A percentile compares a stretch with the other conserved stretches of the same genome.
phyloP scores from a whole-genome alignment of 2,888 invertebrate species.

The Drosophila atroscutellata region DNA sequence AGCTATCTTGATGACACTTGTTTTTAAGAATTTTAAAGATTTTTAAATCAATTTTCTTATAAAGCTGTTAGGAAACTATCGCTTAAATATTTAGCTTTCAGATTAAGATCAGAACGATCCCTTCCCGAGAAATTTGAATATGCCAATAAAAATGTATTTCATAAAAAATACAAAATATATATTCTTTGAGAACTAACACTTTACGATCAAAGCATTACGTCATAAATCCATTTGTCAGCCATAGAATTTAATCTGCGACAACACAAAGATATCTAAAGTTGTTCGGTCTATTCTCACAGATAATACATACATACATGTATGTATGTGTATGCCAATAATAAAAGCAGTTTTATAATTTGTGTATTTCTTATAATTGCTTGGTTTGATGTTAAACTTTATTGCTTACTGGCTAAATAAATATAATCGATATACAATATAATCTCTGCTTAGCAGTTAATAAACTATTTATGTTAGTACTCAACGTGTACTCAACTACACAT shows the following conservation, averaged over 20 bases:
- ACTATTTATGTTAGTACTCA: not conserved
- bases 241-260: not conserved
- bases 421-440: constrained; percentile 42
- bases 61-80: not conserved
- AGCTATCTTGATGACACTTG: not conserved
- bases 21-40: not conserved
- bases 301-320: not conserved
- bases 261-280: not conserved
- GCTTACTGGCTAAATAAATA: constrained; percentile 51
- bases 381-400: constrained; percentile 14
- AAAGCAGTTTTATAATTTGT: not conserved
- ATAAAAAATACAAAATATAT: not conserved
- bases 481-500: constrained; percentile 1
- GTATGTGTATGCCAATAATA: not conserved
- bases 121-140: not conserved
- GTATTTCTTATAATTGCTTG: constrained; percentile 2
- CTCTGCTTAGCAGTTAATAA: constrained; percentile 61
- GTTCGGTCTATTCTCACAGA: not conserved
- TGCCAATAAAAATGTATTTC: not conserved
- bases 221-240: not conserved
- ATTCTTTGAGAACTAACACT: not conserved
- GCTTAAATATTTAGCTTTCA: not conserved
- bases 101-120: not conserved
- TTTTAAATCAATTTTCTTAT: no score
- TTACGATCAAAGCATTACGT: no score